Conservation (phyloP, 1,140 invertebrate genomes). For the Rhizoglyphus robini region DNA sequence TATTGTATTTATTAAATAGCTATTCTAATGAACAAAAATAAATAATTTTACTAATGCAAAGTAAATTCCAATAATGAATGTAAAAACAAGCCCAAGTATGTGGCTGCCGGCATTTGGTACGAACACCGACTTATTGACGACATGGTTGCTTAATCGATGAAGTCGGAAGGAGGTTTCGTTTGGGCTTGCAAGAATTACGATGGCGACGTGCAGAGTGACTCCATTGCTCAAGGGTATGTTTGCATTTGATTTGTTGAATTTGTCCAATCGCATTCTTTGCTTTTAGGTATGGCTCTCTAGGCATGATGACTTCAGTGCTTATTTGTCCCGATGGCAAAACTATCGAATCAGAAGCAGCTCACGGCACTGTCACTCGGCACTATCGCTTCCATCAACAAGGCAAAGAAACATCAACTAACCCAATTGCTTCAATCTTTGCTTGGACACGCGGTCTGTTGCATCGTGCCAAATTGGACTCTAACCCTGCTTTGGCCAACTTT, state of each 20-base stretch:
- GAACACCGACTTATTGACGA: constrained; percentile 96
- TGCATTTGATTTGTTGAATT: constrained; percentile 85
- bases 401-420: constrained; percentile 93
- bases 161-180: constrained; percentile 89
- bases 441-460: constrained; percentile 86
- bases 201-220: constrained; percentile 96
- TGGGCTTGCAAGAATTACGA: constrained; percentile 99
- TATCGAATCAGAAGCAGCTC: constrained; percentile 91
- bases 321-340: constrained; percentile 93
- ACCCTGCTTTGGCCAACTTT: constrained; percentile 57
- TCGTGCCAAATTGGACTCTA: constrained; percentile 81
- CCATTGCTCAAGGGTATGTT: constrained; percentile 84
- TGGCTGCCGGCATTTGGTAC: constrained; percentile 80
- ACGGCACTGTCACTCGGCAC: constrained; percentile 92
- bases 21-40: too few species aligned
- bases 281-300: constrained; percentile 60
- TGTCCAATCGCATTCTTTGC: neutral
- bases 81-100: constrained; percentile 69
- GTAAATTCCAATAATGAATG: too few species aligned
- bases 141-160: constrained; percentile 97
- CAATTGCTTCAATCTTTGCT: constrained; percentile 95
- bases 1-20: too few species aligned
- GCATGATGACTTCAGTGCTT: constrained; percentile 81
- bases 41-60: too few species aligned
- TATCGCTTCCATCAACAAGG: constrained; percentile 85